phyloP scores from a whole-genome alignment of 1,140 invertebrate genomes.

The Manduca sexta region DNA sequence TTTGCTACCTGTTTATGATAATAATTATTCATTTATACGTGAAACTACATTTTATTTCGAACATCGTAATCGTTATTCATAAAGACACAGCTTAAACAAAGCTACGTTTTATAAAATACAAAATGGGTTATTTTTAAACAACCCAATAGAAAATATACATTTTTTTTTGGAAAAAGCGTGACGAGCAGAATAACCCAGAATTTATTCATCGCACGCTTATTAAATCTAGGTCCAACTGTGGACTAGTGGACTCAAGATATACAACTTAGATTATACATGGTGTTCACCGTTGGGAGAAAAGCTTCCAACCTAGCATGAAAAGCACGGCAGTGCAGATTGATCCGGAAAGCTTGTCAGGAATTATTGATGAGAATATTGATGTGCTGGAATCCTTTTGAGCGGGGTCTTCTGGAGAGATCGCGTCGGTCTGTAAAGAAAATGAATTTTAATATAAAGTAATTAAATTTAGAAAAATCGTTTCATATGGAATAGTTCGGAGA shows the following conservation, averaged over 20 bases:
- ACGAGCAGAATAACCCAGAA: slow-evolving; percentile 18
- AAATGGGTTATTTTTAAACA: slow-evolving; percentile 15
- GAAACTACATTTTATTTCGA: too few relatives aligned
- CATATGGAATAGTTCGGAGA: too few relatives aligned
- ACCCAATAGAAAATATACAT: slow-evolving; percentile 2
- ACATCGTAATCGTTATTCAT: background rate
- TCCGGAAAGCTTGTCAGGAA: slow-evolving; percentile 59
- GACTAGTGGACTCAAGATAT: background rate
- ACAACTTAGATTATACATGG: background rate
- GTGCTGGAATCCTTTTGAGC: slow-evolving; percentile 32
- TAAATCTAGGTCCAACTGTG: background rate
- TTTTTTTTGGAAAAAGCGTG: slow-evolving; percentile 19
- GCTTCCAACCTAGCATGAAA: slow-evolving; percentile 66
- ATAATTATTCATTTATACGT: too few relatives aligned
- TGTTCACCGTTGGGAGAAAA: slow-evolving; percentile 65
- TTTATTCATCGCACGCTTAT: slow-evolving; percentile 23
- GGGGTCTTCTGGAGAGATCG: slow-evolving; percentile 22
- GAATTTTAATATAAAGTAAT: slow-evolving; percentile 7
- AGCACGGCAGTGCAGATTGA: slow-evolving; percentile 66
- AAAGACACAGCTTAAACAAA: slow-evolving; percentile 20
- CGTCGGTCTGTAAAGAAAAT: slow-evolving; percentile 52
- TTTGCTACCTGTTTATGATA: too few relatives aligned
- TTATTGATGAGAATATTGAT: slow-evolving; percentile 54
- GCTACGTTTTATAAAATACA: slow-evolving; percentile 17
- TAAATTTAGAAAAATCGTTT: too few relatives aligned